These are phyloP conservation scores for Hydriomena furcata DNA, from an alignment of 2,888 invertebrate species.

Conservation along the genomic window DNA sequence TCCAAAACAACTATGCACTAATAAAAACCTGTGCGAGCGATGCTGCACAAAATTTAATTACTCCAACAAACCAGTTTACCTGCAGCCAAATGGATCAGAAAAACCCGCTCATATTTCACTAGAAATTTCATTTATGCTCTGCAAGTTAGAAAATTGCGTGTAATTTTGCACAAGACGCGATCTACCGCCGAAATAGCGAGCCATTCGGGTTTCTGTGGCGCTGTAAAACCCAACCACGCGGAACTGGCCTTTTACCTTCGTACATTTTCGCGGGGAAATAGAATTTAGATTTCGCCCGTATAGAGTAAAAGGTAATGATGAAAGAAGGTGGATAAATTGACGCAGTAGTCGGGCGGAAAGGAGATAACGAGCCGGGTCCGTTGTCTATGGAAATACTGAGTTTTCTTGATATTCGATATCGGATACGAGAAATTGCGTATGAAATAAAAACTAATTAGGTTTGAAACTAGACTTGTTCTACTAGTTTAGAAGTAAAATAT, in stretches of 20 bases:
- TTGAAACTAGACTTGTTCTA: too few relatives aligned
- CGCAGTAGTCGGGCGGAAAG: slow-evolving; percentile 14
- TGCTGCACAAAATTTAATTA: slow-evolving; percentile 26
- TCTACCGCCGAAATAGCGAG: slow-evolving; percentile 31
- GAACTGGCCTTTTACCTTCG: slow-evolving; percentile 34
- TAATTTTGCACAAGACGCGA: slow-evolving; percentile 38
- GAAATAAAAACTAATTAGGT: not conserved
- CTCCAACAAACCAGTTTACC: slow-evolving; percentile 24
- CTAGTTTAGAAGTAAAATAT: too few relatives aligned
- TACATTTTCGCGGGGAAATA: slow-evolving; percentile 33
- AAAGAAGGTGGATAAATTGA: slow-evolving; percentile 27
- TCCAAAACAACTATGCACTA: slow-evolving; percentile 6
- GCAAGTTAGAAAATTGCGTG: slow-evolving; percentile 39
- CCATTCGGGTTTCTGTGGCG: slow-evolving; percentile 35
- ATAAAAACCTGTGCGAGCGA: slow-evolving; percentile 14
- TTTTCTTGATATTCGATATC: not conserved
- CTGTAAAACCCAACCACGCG: slow-evolving; percentile 37
- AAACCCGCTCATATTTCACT: slow-evolving; percentile 29
- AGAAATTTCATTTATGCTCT: slow-evolving; percentile 36
- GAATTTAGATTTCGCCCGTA: slow-evolving; percentile 35
- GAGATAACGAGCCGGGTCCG: slow-evolving; percentile 8
- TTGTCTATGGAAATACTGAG: slow-evolving; percentile 4
- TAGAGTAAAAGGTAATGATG: slow-evolving; percentile 32
- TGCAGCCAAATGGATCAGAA: slow-evolving; percentile 29
- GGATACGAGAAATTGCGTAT: not conserved